Conservation (phyloP, 1,140 invertebrate genomes). For the Helicoverpa zea region DNA sequence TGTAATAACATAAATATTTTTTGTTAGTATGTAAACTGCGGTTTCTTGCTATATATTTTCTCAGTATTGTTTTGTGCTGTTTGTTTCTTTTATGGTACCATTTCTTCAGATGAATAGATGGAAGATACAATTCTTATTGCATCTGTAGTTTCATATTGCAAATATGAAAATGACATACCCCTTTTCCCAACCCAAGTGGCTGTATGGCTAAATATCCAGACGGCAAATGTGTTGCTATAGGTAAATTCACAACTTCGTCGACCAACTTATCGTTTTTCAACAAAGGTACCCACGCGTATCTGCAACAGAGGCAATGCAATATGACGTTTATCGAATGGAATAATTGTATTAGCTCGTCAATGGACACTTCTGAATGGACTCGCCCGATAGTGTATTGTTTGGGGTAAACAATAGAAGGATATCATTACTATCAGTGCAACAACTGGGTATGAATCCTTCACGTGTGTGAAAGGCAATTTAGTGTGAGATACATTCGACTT, state of each 20-base stretch:
- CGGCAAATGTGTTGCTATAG: constrained; percentile 95
- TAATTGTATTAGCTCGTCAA: neutral
- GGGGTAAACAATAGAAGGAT: neutral
- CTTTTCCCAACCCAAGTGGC: constrained; percentile 95
- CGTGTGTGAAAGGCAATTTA: too few relatives aligned
- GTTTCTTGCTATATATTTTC: neutral
- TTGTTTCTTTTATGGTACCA: too few relatives aligned
- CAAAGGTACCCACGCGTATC: constrained; percentile 95
- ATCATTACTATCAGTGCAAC: neutral
- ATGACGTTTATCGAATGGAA: neutral
- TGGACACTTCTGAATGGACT: constrained; percentile 1
- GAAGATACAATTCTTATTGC: too few relatives aligned
- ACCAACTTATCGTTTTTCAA: constrained; percentile 93
- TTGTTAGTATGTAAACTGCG: too few relatives aligned
- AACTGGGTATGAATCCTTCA: too few relatives aligned
- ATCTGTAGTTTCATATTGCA: too few relatives aligned
- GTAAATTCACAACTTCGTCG: constrained; percentile 92
- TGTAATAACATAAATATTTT: constrained; percentile 74
- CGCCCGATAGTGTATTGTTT: neutral
- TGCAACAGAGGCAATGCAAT: constrained; percentile 41
- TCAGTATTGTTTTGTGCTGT: neutral
- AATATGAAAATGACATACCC: constrained; percentile 88
- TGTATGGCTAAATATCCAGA: constrained; percentile 95
- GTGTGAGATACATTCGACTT: too few relatives aligned
- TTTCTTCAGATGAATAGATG: too few relatives aligned